A percentile compares a stretch with the other conserved stretches of the same genome.
These are phyloP conservation scores for Pagrus major DNA, from an alignment of 2,113 vertebrate genomes.

Conservation along the genomic window DNA sequence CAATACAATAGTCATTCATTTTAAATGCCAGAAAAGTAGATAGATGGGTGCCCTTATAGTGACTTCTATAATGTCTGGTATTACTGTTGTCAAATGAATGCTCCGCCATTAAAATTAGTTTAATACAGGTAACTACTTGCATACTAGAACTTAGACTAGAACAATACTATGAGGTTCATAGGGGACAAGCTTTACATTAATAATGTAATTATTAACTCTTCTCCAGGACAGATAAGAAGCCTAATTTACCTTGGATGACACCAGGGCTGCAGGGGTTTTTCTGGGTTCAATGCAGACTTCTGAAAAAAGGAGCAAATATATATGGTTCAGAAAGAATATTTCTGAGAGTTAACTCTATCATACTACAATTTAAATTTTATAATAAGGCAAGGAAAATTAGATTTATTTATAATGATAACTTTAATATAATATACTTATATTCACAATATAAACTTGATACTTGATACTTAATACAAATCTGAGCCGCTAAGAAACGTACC, in stretches of 20 bases:
- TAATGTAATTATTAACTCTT: not conserved
- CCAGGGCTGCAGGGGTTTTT: slow-evolving; percentile 35
- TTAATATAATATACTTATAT: not conserved
- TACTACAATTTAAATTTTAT: slow-evolving; percentile 20
- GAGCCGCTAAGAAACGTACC: slow-evolving; percentile 70
- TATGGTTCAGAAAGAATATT: not conserved
- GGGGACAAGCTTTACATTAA: not conserved
- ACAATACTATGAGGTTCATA: slow-evolving; percentile 2
- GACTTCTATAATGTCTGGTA: not conserved
- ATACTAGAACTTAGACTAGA: not conserved
- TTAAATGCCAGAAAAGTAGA: not conserved
- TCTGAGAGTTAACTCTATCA: not conserved
- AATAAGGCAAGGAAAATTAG: not conserved
- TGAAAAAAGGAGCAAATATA: slow-evolving; percentile 1
- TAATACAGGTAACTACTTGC: not conserved
- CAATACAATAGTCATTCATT: not conserved
- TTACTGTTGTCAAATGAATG: not conserved
- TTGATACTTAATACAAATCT: too few species aligned
- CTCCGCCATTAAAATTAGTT: not conserved
- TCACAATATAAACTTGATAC: not conserved
- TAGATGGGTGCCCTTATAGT: not conserved
- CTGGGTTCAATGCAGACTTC: slow-evolving; percentile 54
- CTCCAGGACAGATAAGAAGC: not conserved
- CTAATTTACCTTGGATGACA: slow-evolving; percentile 59
- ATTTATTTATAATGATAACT: not conserved